Evolutionary conservation across 1,140 invertebrate genomes (phyloP), one percentile per base, ranked within the genome.

Genomic region (Bombus terrestris): DNA sequence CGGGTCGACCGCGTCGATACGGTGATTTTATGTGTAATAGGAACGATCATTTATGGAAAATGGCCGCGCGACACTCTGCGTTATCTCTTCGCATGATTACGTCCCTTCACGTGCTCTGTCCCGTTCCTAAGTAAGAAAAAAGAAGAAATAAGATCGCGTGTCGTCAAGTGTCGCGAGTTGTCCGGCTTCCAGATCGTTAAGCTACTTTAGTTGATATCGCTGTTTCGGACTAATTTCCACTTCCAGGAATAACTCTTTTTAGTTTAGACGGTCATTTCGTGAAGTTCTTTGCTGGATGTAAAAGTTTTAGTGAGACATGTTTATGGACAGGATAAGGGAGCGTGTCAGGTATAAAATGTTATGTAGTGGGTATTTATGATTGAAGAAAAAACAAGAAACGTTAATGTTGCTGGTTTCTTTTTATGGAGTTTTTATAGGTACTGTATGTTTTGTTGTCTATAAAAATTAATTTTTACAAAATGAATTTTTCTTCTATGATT

Each of bases 41-140:
- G 47, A 22, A 59, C 66, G 53, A 84, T 84, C 82, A 43, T 85
- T 85, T 57, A 80, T 53, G 76, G 83, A 80, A 80, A 85, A 85
- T 72, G 41, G 84, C 37, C 15, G 22, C 10, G 62, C 39, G 78
- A 53, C 79, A 47, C 79, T 35, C 37, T 18, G 39, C 77, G 43
- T 85, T 85, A 81, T 81, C 84, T 84, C 57, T 35, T 83, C 81
- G 74, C 81, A 25, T 53, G 53, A 77, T 86, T 83, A 86, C 73
- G 72, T 59, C 28, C 35, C 75, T 76, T 10, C 41, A 32, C 25
- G n/a, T 32, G n/a, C 59, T 74, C 59, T 32, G 6, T 18, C n/a
- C 2, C 4, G n/a, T 22, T 66, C 25, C n/a, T 41, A 35, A 41
- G 47, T 9, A 43, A 62, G 68, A 47, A 18, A 64, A 62, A 85